phyloP scores from a whole-genome alignment of 1,140 invertebrate species.

The Apis laboriosa region DNA sequence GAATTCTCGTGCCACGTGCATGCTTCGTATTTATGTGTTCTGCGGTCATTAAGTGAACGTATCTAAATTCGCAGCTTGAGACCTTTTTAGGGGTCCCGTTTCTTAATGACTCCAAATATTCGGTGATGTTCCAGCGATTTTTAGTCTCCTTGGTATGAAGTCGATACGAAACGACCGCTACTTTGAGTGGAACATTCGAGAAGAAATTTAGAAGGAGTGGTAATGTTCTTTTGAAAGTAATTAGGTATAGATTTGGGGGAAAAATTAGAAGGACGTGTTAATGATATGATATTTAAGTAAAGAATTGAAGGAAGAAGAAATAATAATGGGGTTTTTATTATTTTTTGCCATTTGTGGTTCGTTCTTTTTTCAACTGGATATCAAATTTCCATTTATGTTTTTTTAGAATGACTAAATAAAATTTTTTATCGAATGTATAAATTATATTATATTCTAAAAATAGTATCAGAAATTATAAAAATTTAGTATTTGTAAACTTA shows the following conservation, averaged over 20 bases:
- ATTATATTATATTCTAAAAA: too few relatives aligned
- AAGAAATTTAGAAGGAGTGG: too few relatives aligned
- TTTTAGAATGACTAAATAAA: too few relatives aligned
- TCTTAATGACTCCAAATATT: conserved; percentile 1
- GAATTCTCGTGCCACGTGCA: conserved; percentile 40
- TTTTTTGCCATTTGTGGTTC: too few relatives aligned
- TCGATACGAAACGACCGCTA: not conserved
- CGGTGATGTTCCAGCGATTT: not conserved
- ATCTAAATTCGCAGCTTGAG: conserved; percentile 37
- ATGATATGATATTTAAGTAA: not conserved
- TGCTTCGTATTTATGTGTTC: conserved; percentile 26
- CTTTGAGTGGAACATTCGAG: not conserved
- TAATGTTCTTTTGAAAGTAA: not conserved
- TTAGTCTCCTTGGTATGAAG: too few relatives aligned
- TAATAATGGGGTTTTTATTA: not conserved
- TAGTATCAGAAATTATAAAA: too few relatives aligned
- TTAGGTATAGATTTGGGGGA: not conserved
- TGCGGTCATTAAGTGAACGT: conserved; percentile 23
- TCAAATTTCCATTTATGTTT: too few relatives aligned
- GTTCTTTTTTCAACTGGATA: too few relatives aligned
- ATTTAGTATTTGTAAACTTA: too few relatives aligned
- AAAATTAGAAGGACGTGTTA: not conserved
- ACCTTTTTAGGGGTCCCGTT: not conserved
- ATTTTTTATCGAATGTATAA: too few relatives aligned
- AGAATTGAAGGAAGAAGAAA: not conserved